Base-by-base conservation (phyloP, 2,888 invertebrate species). In the Drosophila picticornis region DNA sequence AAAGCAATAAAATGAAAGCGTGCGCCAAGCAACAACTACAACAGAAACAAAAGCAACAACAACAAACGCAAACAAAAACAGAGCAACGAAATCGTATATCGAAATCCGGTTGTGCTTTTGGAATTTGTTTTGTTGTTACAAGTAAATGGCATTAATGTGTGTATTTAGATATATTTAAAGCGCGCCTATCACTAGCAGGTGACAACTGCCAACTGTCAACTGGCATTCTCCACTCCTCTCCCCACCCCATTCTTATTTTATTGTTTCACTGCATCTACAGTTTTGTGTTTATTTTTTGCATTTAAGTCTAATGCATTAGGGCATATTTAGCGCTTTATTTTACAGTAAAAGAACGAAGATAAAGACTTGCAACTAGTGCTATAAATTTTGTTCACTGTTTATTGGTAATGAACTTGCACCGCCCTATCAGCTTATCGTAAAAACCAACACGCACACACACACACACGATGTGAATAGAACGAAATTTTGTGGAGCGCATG, bases 51-150 rank as follows among this genome's bases (percentile, higher is more conserved):
- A 43, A 74, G 13, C 68, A 58, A 62, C 61, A 65, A 48, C 19
- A 62, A 50, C 62, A 76, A 66, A 66, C 48, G 19, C 36, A 52
- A 65, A 63, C 60, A 69, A 53, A 61, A 71, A 62, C 64, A 69
- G 48, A 38, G 59, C 56, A 75, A 79, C 72, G 72, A 79, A 79
- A 79, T 75, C 81, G 72, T 70, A 80, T 68, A 75, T 70, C 77
- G 56, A 81, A 83, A 83, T 83, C 83, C 83, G 83, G 83, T 83
- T 83, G 79, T 40, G 70, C 72, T 72, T 79, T 81, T 76, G 61
- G 61, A 72, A 64, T 72, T 72, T 74, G 64, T 66, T 59, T 74
- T 72, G 59, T 68, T 57, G 56, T 71, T 71, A 65, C 67, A 64
- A 62, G 80, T 58, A 66, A 66, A 74, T 73, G 51, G 72, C 59